Conservation (phyloP, 2,113 vertebrate genomes). For the Ginglymostoma cirratum region DNA sequence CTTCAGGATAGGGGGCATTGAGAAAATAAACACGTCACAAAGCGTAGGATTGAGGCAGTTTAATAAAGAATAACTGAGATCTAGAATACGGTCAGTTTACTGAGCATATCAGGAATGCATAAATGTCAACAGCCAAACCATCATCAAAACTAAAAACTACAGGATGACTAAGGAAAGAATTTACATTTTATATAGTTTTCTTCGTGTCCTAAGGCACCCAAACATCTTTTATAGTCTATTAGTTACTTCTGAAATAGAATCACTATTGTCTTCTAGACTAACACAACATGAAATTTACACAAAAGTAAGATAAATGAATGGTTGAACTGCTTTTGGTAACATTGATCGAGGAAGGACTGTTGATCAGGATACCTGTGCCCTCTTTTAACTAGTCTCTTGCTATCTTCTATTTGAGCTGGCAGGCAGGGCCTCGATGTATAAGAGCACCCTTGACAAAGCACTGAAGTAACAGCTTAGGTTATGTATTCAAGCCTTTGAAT, state of each 20-base stretch:
- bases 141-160: not conserved
- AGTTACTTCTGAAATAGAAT: not conserved
- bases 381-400: not conserved
- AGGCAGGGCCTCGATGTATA: not conserved
- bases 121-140: not conserved
- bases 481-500: not conserved
- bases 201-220: not conserved
- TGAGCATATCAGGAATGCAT: not conserved
- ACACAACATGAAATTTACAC: not conserved
- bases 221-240: not conserved
- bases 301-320: too few species aligned
- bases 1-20: not conserved
- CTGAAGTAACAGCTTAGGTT: not conserved
- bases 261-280: not conserved
- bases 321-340: not conserved
- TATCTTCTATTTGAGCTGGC: not conserved
- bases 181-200: not conserved
- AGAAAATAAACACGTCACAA: not conserved
- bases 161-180: not conserved
- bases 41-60: not conserved
- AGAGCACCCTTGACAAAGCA: not conserved
- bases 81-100: not conserved
- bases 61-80: not conserved
- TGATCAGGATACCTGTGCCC: not conserved
- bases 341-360: not conserved